Evolutionary conservation across 2,888 invertebrate genomes (phyloP).

Genomic region (Lordiphosa fenestrarum): DNA sequence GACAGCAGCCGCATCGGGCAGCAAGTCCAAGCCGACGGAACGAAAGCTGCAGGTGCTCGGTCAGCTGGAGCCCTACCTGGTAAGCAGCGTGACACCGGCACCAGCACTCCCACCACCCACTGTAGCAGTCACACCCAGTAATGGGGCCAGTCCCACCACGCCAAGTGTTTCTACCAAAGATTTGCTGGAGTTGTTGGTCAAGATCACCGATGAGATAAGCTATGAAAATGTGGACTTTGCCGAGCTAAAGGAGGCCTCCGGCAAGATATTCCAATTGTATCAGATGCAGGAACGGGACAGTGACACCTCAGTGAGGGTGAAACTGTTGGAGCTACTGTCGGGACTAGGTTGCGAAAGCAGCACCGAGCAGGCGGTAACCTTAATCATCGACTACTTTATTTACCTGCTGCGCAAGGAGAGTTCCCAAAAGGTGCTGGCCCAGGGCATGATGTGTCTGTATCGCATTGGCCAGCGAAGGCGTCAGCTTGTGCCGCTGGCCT

Average conservation of each 20-base stretch:
- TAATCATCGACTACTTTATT: slow-evolving; percentile 78
- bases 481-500: slow-evolving; percentile 67
- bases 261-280: slow-evolving; percentile 72
- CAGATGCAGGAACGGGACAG: slow-evolving; percentile 74
- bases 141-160: neutral
- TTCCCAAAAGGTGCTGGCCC: slow-evolving; percentile 79
- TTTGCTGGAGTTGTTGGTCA: slow-evolving; percentile 74
- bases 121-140: neutral
- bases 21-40: slow-evolving; percentile 20
- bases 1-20: slow-evolving; percentile 30
- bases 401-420: slow-evolving; percentile 76
- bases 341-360: slow-evolving; percentile 73
- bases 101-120: too few species aligned
- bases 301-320: slow-evolving; percentile 75
- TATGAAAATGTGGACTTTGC: slow-evolving; percentile 63
- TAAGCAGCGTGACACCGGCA: neutral
- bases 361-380: slow-evolving; percentile 68
- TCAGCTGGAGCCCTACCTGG: slow-evolving; percentile 54
- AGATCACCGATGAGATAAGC: slow-evolving; percentile 76
- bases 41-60: slow-evolving; percentile 59
- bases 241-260: slow-evolving; percentile 72
- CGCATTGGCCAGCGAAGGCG: slow-evolving; percentile 74
- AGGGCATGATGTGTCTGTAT: slow-evolving; percentile 78
- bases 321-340: slow-evolving; percentile 73
- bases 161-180: slow-evolving; percentile 47